Percentiles rank a stretch among this genome's conserved stretches.
Evolutionary conservation across 2,113 vertebrate genomes (phyloP).

Genomic region (Gadus macrocephalus): DNA sequence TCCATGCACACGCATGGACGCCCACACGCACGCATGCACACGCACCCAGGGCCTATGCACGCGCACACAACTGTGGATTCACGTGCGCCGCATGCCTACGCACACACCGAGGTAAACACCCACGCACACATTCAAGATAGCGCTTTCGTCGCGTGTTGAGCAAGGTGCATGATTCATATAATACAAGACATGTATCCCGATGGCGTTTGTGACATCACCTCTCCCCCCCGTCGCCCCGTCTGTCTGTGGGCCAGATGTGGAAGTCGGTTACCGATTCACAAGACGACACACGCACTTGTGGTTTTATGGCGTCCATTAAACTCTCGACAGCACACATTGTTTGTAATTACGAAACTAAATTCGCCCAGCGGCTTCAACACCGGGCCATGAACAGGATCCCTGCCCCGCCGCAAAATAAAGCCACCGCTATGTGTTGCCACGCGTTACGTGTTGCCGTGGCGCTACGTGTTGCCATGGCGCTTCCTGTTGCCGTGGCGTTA

Average conservation of each 20-base stretch:
- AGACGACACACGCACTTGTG: background rate
- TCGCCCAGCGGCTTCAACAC: background rate
- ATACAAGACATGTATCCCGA: no score
- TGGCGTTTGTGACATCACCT: background rate
- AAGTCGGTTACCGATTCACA: conserved; percentile 9
- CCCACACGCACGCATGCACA: conserved; percentile 9
- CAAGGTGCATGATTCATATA: no score
- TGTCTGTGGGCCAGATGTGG: conserved; percentile 9
- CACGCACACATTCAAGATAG: background rate
- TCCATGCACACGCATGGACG: conserved; percentile 1
- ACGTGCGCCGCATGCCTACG: no score
- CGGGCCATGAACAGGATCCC: background rate
- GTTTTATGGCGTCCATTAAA: conserved; percentile 12
- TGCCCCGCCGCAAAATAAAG: background rate
- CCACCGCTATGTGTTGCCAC: background rate
- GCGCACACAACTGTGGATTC: no score
- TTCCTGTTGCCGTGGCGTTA: no score
- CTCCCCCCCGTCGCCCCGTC: background rate
- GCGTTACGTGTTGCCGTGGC: no score
- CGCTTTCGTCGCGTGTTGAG: background rate
- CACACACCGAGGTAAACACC: background rate
- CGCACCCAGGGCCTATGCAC: background rate
- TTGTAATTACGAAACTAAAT: conserved; percentile 9
- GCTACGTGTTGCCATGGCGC: background rate
- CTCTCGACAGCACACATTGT: background rate